phyloP scores from a whole-genome alignment of 23 tunicate species.

The Styela plicata region DNA sequence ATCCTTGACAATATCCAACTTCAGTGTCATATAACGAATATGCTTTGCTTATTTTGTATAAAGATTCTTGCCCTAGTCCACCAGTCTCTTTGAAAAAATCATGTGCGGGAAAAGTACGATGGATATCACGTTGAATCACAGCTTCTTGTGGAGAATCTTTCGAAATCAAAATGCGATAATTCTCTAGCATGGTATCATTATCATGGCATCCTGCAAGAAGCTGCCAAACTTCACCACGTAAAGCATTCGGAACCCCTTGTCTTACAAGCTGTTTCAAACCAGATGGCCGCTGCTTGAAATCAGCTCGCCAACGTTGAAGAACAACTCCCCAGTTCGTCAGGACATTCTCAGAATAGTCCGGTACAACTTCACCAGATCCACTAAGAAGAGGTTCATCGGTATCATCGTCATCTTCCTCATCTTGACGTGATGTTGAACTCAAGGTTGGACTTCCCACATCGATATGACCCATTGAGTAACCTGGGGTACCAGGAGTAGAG shows the following conservation, averaged over 20 bases:
- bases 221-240: slow-evolving; percentile 94
- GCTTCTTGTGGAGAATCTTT: slow-evolving; percentile 85
- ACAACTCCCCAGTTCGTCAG: slow-evolving; percentile 75
- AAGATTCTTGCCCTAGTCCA: slow-evolving; percentile 76
- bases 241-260: slow-evolving; percentile 74
- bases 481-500: slow-evolving; percentile 19
- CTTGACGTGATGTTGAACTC: slow-evolving; percentile 52
- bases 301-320: slow-evolving; percentile 64
- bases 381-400: slow-evolving; percentile 84
- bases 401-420: slow-evolving; percentile 94
- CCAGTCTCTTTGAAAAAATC: slow-evolving; percentile 75
- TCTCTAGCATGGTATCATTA: slow-evolving; percentile 70
- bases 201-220: slow-evolving; percentile 86
- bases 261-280: slow-evolving; percentile 65
- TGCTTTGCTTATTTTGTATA: slow-evolving; percentile 82
- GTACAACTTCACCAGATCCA: slow-evolving; percentile 75
- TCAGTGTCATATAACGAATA: slow-evolving; percentile 82
- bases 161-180: slow-evolving; percentile 59
- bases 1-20: slow-evolving; percentile 95
- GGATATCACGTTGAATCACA: slow-evolving; percentile 90
- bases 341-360: slow-evolving; percentile 68
- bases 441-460: slow-evolving; percentile 42
- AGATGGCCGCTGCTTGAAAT: slow-evolving; percentile 54
- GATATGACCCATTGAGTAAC: neutral
- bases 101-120: slow-evolving; percentile 94